Conservation (phyloP, 2,797 vertebrate species). For the Scolopax rusticola region DNA sequence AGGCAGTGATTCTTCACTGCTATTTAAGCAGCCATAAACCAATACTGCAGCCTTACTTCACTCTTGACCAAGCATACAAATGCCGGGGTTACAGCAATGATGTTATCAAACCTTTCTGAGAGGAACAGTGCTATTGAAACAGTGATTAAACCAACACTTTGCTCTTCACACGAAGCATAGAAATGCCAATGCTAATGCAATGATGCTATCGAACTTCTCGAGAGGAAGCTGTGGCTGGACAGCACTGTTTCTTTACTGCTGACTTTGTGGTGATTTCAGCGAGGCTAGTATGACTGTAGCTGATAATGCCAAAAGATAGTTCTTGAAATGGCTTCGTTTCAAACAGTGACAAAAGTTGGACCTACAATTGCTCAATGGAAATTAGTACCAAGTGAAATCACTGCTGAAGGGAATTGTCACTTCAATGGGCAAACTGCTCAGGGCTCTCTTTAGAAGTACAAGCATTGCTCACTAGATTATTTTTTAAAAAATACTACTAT, state of each 20-base stretch:
- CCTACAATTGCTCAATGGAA: background rate
- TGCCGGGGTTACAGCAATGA: background rate
- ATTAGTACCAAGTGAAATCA: background rate
- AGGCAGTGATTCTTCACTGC: background rate
- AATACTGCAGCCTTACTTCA: background rate
- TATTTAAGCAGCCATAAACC: background rate
- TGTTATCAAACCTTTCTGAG: background rate
- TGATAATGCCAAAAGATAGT: background rate
- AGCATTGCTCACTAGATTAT: background rate
- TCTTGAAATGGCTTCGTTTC: background rate
- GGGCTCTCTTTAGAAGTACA: background rate
- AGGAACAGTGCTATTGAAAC: background rate
- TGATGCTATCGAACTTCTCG: background rate
- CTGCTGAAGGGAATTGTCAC: background rate
- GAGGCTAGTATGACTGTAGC: background rate
- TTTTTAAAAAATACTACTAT: background rate
- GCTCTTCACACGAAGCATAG: background rate
- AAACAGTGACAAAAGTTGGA: background rate
- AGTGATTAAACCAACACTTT: background rate
- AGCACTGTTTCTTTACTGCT: background rate
- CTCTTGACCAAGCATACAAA: background rate
- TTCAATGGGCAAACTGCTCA: background rate
- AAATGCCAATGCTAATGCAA: background rate
- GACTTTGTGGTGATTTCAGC: background rate
- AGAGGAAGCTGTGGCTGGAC: constrained; percentile 33